Evolutionary conservation across 2,888 invertebrate species (phyloP), one percentile per base, ranked within the genome.

Genomic region (Drosophila greeni): DNA sequence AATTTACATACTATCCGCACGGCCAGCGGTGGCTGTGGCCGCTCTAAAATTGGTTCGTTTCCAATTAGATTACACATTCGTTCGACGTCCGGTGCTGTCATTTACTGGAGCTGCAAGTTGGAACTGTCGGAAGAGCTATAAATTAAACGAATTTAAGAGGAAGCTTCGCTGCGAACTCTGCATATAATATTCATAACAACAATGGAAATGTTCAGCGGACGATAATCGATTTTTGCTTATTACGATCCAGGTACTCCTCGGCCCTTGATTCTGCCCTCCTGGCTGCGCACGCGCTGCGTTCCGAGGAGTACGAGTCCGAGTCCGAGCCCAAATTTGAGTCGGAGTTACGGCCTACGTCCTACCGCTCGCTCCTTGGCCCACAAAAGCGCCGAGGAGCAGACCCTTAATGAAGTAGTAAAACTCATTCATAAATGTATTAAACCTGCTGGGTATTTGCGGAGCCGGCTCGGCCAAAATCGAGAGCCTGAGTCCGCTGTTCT

Each of bases 391-490:
- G 57, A 62, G 68, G 48, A 66, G 66, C 75, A 67, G 70, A 66
- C 54, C 84, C 87, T 88, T 87, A 88, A 88, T 87, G 87, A 88
- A 88, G 88, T 88, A 88, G 88, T 88, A 88, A 88, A 88, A 86
- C 85, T 86, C 88, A 88, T 88, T 88, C 88, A 88, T 87, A 88
- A 88, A 88, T 82, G 76, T 78, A 81, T 79, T 84, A 85, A 85
- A 73, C 66, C 70, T 54, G 73, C 72, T 72, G 57, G 58, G 51
- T 66, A 45, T 48, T 54, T 60, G 56, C 52, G 52, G 37, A 45
- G 53, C 26, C 51, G 20, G 36, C 52, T 45, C 18, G 55, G 47
- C 54, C 37, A 43, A 48, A 56, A 49, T 57, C 49, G 45, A 67
- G 49, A 37, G 42, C 47, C 53, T 51, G 52, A 42, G 69, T 48